These are phyloP conservation scores for Zygogramma bicolorata DNA, from an alignment of 2,888 invertebrate genomes.

Conservation along the genomic window DNA sequence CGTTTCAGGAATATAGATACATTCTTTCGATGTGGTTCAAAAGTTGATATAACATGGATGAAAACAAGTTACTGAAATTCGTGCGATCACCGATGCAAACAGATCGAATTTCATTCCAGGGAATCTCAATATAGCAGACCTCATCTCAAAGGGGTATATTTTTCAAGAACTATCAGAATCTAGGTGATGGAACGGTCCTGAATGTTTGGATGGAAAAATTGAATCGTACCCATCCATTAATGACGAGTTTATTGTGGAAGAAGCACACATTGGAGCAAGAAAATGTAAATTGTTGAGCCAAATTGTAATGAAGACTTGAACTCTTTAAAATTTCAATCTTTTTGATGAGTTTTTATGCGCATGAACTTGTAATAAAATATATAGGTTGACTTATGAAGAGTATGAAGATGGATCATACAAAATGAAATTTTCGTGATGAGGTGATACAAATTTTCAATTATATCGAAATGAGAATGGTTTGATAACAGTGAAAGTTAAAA, in stretches of 20 bases:
- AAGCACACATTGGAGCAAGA: no score
- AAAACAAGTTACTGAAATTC: not conserved
- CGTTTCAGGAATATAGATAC: not conserved
- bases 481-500: not conserved
- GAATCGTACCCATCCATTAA: no score
- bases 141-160: not conserved
- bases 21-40: not conserved
- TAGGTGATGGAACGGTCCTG: not conserved
- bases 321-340: no score
- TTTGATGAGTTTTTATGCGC: no score
- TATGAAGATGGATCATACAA: no score
- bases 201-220: not conserved
- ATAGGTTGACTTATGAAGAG: no score
- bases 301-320: no score
- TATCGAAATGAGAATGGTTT: not conserved
- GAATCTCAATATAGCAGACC: not conserved
- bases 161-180: not conserved
- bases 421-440: no score
- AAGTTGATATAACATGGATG: not conserved
- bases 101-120: not conserved
- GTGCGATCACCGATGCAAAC: not conserved
- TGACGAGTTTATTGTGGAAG: no score
- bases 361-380: no score
- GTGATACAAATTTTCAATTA: no score
- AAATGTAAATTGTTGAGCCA: no score